Evolutionary conservation across 2,888 invertebrate species (phyloP), one percentile per base, ranked within the genome.

Genomic region (Phoenoteleia sp.): DNA sequence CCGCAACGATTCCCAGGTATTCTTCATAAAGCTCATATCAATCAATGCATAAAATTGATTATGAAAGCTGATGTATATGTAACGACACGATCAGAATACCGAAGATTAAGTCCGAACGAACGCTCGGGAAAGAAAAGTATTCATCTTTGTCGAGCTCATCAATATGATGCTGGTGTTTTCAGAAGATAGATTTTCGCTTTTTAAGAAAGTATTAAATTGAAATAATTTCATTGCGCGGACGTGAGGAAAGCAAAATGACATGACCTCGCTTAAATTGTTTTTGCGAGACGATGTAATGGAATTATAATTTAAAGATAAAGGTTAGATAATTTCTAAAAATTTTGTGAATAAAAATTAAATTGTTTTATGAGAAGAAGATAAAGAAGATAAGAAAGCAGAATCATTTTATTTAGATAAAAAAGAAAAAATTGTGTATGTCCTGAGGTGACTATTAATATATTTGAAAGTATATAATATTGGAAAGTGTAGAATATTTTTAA

Each of bases 21-120:
- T 92, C 90, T 74, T 67, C 71, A 89, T 92, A 92, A 92, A 92
- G 91, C 89, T 92, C 91, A 89, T 92, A 93, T 92, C 92, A 92
- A 93, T 93, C 92, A 92, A 92, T 91, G 90, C 88, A 88, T 58
- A 89, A 92, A 92, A 93, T 92, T 93, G 92, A 92, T 93, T 93
- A 90, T 89, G 86, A 80, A 84, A 64, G 84, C 67, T 86, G 74
- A 76, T 85, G 81, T 79, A 67, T 81, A 7, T 74, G 81, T 83
- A 81, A 74, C 84, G 67, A 81, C 74, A 49, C 67, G 58, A 74
- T 74, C 66, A 29, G 47, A 58, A 47, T 67, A 49, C 15, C 19
- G 5, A 42, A 56, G 66, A 56, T 45, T 45, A 42, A 19, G 45
- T 27, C 23, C 58, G 23, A 15, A 9, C 19, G 45, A 27, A 29